Evolutionary conservation across 2,797 vertebrate species (phyloP).

Genomic region (Delichon dasypus): DNA sequence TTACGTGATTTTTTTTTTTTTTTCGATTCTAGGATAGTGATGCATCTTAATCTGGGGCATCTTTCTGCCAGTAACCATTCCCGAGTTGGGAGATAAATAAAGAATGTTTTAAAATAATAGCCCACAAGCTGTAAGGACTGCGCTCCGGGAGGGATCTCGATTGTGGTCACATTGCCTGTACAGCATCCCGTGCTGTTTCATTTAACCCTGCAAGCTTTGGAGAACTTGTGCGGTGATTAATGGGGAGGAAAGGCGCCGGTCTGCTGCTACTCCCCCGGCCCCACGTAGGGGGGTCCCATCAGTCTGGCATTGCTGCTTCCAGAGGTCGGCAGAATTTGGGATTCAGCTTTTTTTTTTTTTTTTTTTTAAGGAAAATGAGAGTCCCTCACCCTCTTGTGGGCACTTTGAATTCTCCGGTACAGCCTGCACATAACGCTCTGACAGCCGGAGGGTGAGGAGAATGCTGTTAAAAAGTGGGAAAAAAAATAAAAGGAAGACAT

Average conservation of each 20-base stretch:
- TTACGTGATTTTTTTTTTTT: background rate
- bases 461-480: background rate
- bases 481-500: background rate
- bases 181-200: background rate
- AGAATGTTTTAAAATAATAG: background rate
- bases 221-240: background rate
- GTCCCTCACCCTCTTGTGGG: constrained; percentile 28
- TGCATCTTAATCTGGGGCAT: background rate
- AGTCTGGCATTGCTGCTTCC: background rate
- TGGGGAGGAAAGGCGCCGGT: background rate
- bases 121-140: background rate
- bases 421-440: background rate
- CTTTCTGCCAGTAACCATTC: background rate
- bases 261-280: background rate
- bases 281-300: background rate
- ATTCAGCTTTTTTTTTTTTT: background rate
- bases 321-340: background rate
- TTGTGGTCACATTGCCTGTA: background rate
- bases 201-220: background rate
- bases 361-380: background rate
- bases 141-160: background rate
- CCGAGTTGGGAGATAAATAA: background rate
- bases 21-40: background rate
- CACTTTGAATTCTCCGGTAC: background rate
- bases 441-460: background rate